Percentiles rank a stretch among this genome's conserved stretches.
Conservation (phyloP, 1,140 invertebrate genomes). For the Papilio glaucus region DNA sequence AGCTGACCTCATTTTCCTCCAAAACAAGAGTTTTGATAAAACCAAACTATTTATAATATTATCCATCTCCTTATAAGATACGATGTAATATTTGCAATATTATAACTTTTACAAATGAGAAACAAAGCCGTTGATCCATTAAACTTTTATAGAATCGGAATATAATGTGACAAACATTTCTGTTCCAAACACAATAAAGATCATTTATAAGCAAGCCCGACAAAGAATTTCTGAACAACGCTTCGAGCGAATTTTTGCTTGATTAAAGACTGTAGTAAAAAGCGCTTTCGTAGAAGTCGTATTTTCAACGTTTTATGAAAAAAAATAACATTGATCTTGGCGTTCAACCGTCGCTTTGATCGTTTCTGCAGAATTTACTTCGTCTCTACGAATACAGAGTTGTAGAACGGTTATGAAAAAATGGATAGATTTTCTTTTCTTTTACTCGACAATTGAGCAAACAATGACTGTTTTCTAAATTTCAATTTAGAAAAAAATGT, state of each 20-base stretch:
- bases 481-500: too few species aligned
- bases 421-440: background rate
- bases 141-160: background rate
- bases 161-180: conserved; percentile 11
- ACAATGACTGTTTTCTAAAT: background rate
- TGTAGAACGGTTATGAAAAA: conserved; percentile 1
- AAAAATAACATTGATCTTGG: conserved; percentile 52
- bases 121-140: background rate
- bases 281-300: conserved; percentile 4
- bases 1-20: too few species aligned
- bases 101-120: background rate
- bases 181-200: conserved; percentile 3
- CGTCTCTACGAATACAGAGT: conserved; percentile 14
- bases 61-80: too few species aligned
- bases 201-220: conserved; percentile 17
- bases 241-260: conserved; percentile 10
- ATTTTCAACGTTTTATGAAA: conserved; percentile 51
- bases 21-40: too few species aligned
- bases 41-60: too few species aligned
- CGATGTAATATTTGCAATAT: too few species aligned
- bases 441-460: background rate
- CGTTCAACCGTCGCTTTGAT: conserved; percentile 47
- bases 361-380: conserved; percentile 70
- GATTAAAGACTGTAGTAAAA: conserved; percentile 27
- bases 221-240: conserved; percentile 7